phyloP scores from a whole-genome alignment of 2,888 invertebrate species.

The Drosophila quinaria region DNA sequence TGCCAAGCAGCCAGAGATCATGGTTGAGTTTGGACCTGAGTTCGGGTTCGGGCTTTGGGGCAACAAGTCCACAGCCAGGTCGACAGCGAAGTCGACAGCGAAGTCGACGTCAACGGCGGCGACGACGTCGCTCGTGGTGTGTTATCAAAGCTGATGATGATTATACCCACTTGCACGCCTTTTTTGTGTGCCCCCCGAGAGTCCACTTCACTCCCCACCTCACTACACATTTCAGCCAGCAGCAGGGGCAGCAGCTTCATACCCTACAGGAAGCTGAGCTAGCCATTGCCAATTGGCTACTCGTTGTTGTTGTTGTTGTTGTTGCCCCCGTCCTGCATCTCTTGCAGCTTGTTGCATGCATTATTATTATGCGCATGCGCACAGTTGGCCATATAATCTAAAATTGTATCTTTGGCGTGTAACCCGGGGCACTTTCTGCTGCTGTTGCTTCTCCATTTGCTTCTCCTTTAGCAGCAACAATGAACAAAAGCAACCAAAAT shows the following conservation, averaged over 20 bases:
- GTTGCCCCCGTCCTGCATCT: conserved; percentile 30
- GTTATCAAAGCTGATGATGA: conserved; percentile 84
- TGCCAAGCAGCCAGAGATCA: conserved; percentile 79
- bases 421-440: conserved; percentile 82
- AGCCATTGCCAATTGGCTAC: conserved; percentile 73
- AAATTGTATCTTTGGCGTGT: conserved; percentile 85
- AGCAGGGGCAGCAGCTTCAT: conserved; percentile 3
- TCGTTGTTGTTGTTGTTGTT: conserved; percentile 39
- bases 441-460: conserved; percentile 28
- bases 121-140: conserved; percentile 73
- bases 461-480: conserved; percentile 18
- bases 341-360: conserved; percentile 75
- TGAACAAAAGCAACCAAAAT: conserved; percentile 65
- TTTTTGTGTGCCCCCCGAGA: conserved; percentile 55
- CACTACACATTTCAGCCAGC: not conserved
- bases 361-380: conserved; percentile 84
- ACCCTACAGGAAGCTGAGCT: conserved; percentile 48
- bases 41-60: conserved; percentile 14
- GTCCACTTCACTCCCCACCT: not conserved
- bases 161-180: conserved; percentile 83
- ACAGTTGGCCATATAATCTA: conserved; percentile 83
- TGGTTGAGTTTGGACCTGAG: conserved; percentile 48
- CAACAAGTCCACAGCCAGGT: conserved; percentile 48
- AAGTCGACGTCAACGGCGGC: too few species aligned
- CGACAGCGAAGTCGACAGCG: conserved; percentile 36